phyloP scores from a whole-genome alignment of 2,888 invertebrate genomes.

The Nephrotoma flavescens region DNA sequence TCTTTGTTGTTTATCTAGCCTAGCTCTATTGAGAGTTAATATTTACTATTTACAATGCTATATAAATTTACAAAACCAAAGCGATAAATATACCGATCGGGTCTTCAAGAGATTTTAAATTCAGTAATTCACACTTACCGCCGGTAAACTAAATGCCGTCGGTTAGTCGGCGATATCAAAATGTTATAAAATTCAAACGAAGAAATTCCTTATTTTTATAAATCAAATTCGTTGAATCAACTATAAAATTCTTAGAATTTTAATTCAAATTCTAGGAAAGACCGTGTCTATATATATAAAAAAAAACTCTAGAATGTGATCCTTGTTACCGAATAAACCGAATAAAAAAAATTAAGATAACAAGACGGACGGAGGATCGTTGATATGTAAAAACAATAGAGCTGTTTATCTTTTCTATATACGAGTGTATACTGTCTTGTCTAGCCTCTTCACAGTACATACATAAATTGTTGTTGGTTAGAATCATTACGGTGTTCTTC shows the following conservation, averaged over 20 bases:
- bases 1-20: not conserved
- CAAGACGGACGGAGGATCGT: not conserved
- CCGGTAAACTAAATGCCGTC: not conserved
- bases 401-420: not conserved
- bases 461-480: not conserved
- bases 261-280: not conserved
- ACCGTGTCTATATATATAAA: not conserved
- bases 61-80: not conserved
- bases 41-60: not conserved
- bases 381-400: not conserved
- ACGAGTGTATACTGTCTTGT: not conserved
- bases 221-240: not conserved
- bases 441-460: not conserved
- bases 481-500: not conserved
- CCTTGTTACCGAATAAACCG: not conserved
- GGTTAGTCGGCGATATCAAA: not conserved
- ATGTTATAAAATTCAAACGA: not conserved
- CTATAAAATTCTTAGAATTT: not conserved
- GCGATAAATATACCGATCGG: not conserved
- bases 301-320: not conserved
- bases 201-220: not conserved
- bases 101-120: not conserved
- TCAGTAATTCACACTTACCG: slow-evolving; percentile 1
- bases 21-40: not conserved
- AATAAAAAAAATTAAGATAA: not conserved